Evolutionary conservation across 2,797 vertebrate genomes (phyloP), one percentile per base, ranked within the genome.

Genomic region (Falco peregrinus): DNA sequence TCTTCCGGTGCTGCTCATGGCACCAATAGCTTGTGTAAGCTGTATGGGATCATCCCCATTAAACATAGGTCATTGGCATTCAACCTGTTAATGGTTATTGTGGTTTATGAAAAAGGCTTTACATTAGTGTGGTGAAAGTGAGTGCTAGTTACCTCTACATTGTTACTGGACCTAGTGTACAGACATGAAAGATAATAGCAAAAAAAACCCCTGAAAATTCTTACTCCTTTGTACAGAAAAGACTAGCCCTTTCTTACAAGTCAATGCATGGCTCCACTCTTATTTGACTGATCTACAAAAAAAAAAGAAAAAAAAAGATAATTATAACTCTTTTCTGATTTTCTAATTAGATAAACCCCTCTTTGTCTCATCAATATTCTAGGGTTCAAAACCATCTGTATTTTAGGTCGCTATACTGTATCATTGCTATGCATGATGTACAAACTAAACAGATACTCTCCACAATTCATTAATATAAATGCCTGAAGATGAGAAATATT

Each of bases 1-100:
- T 25, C 6, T 11, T 51, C 2, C 9, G 2, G 0, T 4, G 6
- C 10, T 76, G 19, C 35, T 87, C 22, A 6, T 0, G 2, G 14
- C 29, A 33, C 22, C 20, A 20, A 21, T 2, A 26, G 3, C 26
- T 65, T 35, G 4, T 43, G 22, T 59, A n/a, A 20, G 4, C 10
- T 16, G 26, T 54, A 9, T 59, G n/a, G 33, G 39, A 31, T 21
- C 0, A 0, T 45, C 17, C 0, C 0, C 29, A 11, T 53, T 16
- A 37, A 84, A 45, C 16, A 11, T 5, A 14, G 5, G 28, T 13
- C 9, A 15, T 12, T n/a, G 43, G 8, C 22, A 33, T 43, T 39
- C 21, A 37, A 13, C 5, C 29, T 87, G 2, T 10, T 45, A 9
- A 28, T 85, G 21, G 6, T 48, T 43, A 21, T 14, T 50, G 13